Base-by-base conservation (phyloP, 2,113 vertebrate species). In the Otolemur garnettii region DNA sequence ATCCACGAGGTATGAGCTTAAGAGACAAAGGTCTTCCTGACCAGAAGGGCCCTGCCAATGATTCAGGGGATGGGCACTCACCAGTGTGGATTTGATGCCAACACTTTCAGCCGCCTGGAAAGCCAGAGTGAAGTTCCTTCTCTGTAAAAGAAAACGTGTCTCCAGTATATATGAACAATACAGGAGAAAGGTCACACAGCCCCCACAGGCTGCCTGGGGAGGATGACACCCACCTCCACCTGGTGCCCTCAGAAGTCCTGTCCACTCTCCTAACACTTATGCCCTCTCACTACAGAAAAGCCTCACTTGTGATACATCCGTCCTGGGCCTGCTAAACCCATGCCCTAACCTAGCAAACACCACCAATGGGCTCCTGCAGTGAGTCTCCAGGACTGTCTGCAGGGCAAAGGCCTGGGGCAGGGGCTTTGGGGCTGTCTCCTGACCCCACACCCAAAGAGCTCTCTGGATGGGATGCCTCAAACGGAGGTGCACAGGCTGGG, bases 71-170 rank as follows among this genome's bases (percentile, higher is more conserved):
- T 15, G 0, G 15, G 64, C n/a, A 66, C 99, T 99, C 98, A 99
- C 99, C 99, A 99, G 98, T 93, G 99, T 99, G 98, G 99, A 99
- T 98, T 99, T 99, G 98, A 99, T 99, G 96, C 99, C 99, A 69
- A 99, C 99, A 26, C 99, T 99, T 98, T 99, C 99, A 53, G 99
- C 99, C 26, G 99, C 99, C 97, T 99, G 99, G 98, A 99, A 99
- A 71, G 99, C 99, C 97, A 99, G 98, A 2, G 99, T 99, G 98
- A 99, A 99, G 98, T 99, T 99, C 98, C 99, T 99, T 98, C 99
- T 99, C 99, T 99, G 98, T 35, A 97, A 97, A 79, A 89, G 64
- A 94, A 93, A 84, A 5, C 0, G 0, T 0, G 2, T 60, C 45
- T 45, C 4, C 2, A 75, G 30, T 11, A 64, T 0, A 59, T 0